Evolutionary conservation across 2,888 invertebrate genomes (phyloP), one percentile per base, ranked within the genome.

Genomic region (Brenthis hecate): DNA sequence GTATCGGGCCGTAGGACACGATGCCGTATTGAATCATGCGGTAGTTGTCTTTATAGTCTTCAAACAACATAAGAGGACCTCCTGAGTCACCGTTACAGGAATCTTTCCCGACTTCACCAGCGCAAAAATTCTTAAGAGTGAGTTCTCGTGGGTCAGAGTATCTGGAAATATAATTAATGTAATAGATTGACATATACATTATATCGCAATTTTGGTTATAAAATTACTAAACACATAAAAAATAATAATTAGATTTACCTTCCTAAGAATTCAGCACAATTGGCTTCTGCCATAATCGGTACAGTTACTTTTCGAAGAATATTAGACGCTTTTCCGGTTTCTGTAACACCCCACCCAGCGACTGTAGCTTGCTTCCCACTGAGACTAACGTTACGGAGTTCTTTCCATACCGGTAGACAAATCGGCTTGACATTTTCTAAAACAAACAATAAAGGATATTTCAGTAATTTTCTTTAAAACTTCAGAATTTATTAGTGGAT

Each of bases 11-110:
- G 51, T 75, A 74, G 0, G 81, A 83, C 1, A 83, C 79, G 56
- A 84, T 76, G 4, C 84, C 84, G 60, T 80, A 74, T 56, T 82
- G 80, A 53, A 86, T 78, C 51, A 73, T 74, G 14, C 78, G 73
- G n/a, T 32, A 51, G 0, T 23, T 14, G 4, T 58, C 64, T 2
- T 66, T 63, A 63, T 73, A 66, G 6, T 56, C 13, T 3, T 73
- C 72, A 3, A 80, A 75, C 2, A 79, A 71, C 85, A 93, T 92
- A 55, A 95, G 81, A 0, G 95, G 95, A 0, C 95, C 95, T 13
- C 96, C 96, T 48, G 95, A 95, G 74, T 95, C 95, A 0, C 95
- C 95, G 43, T 85, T 82, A 73, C 95, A 95, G n/a, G 95, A 94
- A 76, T 95, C 95, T 58, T 88, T 86, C 0, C 84, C 83, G 51